These are phyloP conservation scores for Tachina lurida DNA, from an alignment of 2,888 invertebrate genomes.

Conservation along the genomic window DNA sequence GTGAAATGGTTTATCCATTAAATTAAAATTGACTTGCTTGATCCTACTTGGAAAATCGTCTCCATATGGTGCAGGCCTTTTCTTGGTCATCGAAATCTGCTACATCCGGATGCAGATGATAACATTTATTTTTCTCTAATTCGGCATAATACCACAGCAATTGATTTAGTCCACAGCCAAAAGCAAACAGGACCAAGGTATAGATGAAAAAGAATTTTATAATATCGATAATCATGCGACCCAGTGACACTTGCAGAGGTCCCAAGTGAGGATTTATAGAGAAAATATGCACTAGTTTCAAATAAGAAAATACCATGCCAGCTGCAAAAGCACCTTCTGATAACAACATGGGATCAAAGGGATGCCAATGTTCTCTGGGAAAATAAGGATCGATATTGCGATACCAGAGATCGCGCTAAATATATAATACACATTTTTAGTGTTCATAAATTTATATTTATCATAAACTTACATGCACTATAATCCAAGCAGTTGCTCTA, in stretches of 20 bases:
- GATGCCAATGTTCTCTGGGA: conserved; percentile 95
- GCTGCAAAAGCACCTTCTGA: conserved; percentile 97
- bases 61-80: conserved; percentile 93
- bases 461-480: conserved; percentile 89
- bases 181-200: conserved; percentile 95
- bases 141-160: conserved; percentile 96
- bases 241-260: conserved; percentile 95
- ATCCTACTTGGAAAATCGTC: conserved; percentile 92
- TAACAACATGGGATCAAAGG: conserved; percentile 96
- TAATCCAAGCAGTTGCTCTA: conserved; percentile 93
- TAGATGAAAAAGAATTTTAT: conserved; percentile 98
- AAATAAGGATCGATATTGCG: conserved; percentile 91
- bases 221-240: conserved; percentile 96
- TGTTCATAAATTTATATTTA: neutral
- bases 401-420: conserved; percentile 87
- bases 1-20: neutral
- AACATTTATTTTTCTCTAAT: conserved; percentile 93
- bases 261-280: conserved; percentile 98
- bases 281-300: conserved; percentile 98
- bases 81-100: conserved; percentile 93
- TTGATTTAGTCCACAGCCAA: conserved; percentile 98
- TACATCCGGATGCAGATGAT: conserved; percentile 87
- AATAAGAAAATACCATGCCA: conserved; percentile 97
- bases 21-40: neutral
- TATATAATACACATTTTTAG: neutral